Percentiles rank a stretch among this genome's conserved stretches.
These are phyloP conservation scores for Zaprionus lineosus DNA, from an alignment of 2,888 invertebrate species.

Conservation along the genomic window DNA sequence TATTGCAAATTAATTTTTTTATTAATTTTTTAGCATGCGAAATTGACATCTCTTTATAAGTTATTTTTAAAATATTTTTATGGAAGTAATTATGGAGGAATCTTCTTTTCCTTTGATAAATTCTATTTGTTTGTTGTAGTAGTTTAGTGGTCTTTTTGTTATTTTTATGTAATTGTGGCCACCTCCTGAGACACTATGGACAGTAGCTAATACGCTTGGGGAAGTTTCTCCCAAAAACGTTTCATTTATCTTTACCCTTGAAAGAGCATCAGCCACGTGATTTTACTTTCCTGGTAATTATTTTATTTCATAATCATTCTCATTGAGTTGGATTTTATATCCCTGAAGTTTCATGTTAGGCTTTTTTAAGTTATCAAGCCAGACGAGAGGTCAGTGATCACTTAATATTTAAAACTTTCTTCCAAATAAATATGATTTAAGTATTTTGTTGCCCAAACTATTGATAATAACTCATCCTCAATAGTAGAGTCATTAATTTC, in stretches of 20 bases:
- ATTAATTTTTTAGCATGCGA: slow-evolving; percentile 11
- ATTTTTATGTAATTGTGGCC: slow-evolving; percentile 2
- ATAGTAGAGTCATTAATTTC: slow-evolving; percentile 3
- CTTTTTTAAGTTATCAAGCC: slow-evolving; percentile 3
- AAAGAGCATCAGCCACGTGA: slow-evolving; percentile 11
- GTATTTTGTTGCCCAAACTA: slow-evolving; percentile 10
- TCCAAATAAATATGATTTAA: slow-evolving; percentile 1
- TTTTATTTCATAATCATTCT: slow-evolving; percentile 1
- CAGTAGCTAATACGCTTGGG: neutral
- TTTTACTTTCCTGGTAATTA: slow-evolving; percentile 8
- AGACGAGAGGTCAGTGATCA: slow-evolving; percentile 11
- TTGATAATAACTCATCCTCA: slow-evolving; percentile 7
- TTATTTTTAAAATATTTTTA: neutral
- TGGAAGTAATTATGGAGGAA: neutral
- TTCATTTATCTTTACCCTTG: slow-evolving; percentile 1
- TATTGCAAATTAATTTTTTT: slow-evolving; percentile 7
- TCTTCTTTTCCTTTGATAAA: neutral
- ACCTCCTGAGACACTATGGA: slow-evolving; percentile 6
- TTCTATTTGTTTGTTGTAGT: slow-evolving; percentile 9
- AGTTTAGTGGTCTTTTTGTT: slow-evolving; percentile 11
- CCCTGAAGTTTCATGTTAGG: slow-evolving; percentile 1
- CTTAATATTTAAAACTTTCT: slow-evolving; percentile 1
- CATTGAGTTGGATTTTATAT: neutral
- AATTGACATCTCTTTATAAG: slow-evolving; percentile 1
- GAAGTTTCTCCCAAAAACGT: neutral